Evolutionary conservation across 2,888 invertebrate species (phyloP).

Genomic region (Allygus modestus): DNA sequence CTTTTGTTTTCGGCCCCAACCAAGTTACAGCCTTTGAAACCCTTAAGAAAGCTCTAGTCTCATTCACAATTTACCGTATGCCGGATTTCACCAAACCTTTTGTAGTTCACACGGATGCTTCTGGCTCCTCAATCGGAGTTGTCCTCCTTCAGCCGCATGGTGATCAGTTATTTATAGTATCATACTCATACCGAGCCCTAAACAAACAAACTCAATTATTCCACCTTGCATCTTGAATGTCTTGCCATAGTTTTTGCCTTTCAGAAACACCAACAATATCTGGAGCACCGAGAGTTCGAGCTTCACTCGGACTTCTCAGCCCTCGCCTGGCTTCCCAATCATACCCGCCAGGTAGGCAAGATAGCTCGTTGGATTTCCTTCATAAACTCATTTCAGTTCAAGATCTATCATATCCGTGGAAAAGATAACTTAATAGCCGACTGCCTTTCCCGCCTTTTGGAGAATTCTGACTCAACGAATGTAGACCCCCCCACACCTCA

Average conservation of each 20-base stretch:
- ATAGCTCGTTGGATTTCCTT: conserved; percentile 3
- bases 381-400: conserved; percentile 34
- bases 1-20: too few species aligned
- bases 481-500: neutral
- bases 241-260: neutral
- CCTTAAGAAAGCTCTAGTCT: too few species aligned
- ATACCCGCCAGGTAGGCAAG: conserved; percentile 23
- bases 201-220: neutral
- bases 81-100: too few species aligned
- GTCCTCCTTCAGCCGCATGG: too few species aligned
- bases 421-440: conserved; percentile 13
- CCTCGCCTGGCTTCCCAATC: conserved; percentile 65
- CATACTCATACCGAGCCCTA: neutral
- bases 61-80: too few species aligned
- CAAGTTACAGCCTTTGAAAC: too few species aligned
- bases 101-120: too few species aligned
- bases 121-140: too few species aligned
- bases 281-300: conserved; percentile 67
- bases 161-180: too few species aligned
- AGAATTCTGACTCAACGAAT: neutral
- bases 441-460: conserved; percentile 9
- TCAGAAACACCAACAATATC: conserved; percentile 53
- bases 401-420: neutral
- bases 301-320: conserved; percentile 68
- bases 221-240: neutral